Evolutionary conservation across 2,888 invertebrate genomes (phyloP).

Genomic region (Scotopteryx bipunctaria): DNA sequence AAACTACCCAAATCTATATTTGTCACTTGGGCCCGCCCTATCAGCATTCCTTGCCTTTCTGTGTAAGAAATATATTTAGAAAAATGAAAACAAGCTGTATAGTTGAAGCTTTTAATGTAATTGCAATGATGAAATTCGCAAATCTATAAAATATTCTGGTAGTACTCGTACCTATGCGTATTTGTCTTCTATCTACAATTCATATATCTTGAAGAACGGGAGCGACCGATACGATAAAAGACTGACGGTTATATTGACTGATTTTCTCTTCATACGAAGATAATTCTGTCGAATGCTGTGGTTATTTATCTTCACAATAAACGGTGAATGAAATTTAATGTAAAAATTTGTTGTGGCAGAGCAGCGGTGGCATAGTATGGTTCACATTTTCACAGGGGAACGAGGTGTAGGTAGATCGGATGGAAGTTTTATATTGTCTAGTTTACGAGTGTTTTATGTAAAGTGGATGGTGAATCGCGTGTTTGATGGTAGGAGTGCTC

Average conservation of each 20-base stretch:
- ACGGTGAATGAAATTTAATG: slow-evolving; percentile 27
- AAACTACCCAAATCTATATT: too few relatives aligned
- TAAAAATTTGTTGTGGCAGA: slow-evolving; percentile 21
- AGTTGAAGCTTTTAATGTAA: too few relatives aligned
- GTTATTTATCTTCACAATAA: slow-evolving; percentile 31
- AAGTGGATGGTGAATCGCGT: slow-evolving; percentile 53
- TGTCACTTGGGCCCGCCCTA: too few relatives aligned
- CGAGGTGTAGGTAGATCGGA: slow-evolving; percentile 40
- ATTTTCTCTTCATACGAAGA: slow-evolving; percentile 50
- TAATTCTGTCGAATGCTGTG: slow-evolving; percentile 41
- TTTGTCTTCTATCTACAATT: slow-evolving; percentile 26
- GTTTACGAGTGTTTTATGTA: slow-evolving; percentile 57
- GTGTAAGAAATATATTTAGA: too few relatives aligned
- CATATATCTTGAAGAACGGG: slow-evolving; percentile 27
- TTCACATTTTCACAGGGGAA: slow-evolving; percentile 40
- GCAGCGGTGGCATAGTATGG: slow-evolving; percentile 24
- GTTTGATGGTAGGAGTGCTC: slow-evolving; percentile 35
- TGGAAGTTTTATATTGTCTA: slow-evolving; percentile 47
- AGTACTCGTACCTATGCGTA: background rate
- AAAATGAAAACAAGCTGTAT: background rate
- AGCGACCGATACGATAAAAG: slow-evolving; percentile 34
- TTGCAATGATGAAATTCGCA: background rate
- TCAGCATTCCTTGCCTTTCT: background rate
- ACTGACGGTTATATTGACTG: slow-evolving; percentile 43
- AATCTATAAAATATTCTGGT: background rate